phyloP scores from a whole-genome alignment of 2,797 vertebrate genomes.

The Enteromius radiatus region DNA sequence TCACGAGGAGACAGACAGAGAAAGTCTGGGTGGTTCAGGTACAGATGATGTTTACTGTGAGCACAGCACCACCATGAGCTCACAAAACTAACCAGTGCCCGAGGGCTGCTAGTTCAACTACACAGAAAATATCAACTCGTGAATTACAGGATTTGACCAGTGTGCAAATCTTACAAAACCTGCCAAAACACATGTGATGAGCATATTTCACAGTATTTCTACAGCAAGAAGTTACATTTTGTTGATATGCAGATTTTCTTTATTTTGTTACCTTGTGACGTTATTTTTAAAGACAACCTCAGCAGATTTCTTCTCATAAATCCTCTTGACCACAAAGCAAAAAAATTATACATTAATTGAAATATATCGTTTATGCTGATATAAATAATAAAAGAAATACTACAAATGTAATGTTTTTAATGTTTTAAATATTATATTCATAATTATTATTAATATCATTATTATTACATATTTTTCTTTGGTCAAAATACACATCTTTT shows the following conservation, averaged over 20 bases:
- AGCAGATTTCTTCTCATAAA: background rate
- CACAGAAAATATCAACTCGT: background rate
- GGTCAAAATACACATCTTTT: background rate
- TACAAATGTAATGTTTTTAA: too few relatives aligned
- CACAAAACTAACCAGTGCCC: background rate
- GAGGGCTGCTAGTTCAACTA: background rate
- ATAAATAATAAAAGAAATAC: background rate
- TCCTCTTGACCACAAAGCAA: background rate
- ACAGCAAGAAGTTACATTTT: background rate
- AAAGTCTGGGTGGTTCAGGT: background rate
- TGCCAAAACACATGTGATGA: background rate
- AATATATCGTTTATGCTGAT: background rate
- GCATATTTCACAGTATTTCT: background rate
- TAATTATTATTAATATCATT: too few relatives aligned
- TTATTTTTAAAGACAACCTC: background rate
- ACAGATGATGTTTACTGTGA: slow-evolving; percentile 17
- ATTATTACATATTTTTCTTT: too few relatives aligned
- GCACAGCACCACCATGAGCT: slow-evolving; percentile 63
- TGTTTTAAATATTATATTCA: too few relatives aligned
- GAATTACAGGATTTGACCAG: background rate
- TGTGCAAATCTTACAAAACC: background rate
- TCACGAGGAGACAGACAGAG: background rate
- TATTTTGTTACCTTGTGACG: background rate
- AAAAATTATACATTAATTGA: background rate
- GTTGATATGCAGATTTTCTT: background rate